Evolutionary conservation across 1,140 invertebrate genomes (phyloP), one percentile per base, ranked within the genome.

Genomic region (Solenopsis invicta): DNA sequence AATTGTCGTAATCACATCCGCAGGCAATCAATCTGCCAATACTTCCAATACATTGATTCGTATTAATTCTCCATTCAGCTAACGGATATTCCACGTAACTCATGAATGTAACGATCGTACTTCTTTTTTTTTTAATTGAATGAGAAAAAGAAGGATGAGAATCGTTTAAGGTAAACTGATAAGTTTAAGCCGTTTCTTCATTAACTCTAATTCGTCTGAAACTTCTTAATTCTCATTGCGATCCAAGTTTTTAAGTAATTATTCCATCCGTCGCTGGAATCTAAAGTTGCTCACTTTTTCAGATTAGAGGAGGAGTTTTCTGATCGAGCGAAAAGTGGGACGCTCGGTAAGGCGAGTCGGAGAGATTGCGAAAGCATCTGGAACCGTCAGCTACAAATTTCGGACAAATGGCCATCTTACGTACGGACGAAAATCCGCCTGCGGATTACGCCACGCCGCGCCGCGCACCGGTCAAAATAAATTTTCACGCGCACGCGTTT

Each of bases 181-280:
- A 62, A 84, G 41, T 84, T 82, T 74, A 48, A 48, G 24, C 21
- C 66, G 37, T 74, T 75, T 24, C 48, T 75, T 75, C 69, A 50
- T 84, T 24, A 82, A 75, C 80, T 74, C 41, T 50, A 74, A 84
- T 74, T 85, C 13, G 50, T 48, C 21, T 8, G 50, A 50, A 84
- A 74, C 54, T 64, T 74, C 74, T 87, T 88, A 85, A 87, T 72
- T 86, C 75, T 86, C 37, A 88, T 88, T 89, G 80, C 61, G 78
- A 86, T 45, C 54, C 54, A 85, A 87, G 67, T 87, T 88, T 85
- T 76, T 80, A 74, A 71, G 74, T 81, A 74, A 89, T 87, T 75
- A 85, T 74, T 85, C 37, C n/a, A 9, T 45, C 34, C 69, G 10
- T 59, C 69, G 64, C n/a, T 37, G 37, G 41, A 18, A 45, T n/a